Conservation (phyloP, 1,140 invertebrate species). For the Drosophila kepulauana region DNA sequence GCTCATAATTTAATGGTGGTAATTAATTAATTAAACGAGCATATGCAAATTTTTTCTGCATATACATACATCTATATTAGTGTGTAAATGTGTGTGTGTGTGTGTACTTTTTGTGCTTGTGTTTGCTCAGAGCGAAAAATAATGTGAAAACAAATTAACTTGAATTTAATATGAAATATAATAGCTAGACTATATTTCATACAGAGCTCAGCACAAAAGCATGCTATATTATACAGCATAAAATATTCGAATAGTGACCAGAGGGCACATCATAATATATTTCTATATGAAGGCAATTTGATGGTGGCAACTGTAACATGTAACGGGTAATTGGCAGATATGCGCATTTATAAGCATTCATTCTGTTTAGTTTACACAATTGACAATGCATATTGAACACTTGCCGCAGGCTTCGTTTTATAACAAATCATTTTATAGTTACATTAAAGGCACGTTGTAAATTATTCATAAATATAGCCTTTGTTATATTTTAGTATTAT, state of each 20-base stretch:
- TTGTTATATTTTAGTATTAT: too few species aligned
- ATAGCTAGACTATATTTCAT: constrained; percentile 34
- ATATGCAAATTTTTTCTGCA: constrained; percentile 49
- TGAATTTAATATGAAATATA: constrained; percentile 56
- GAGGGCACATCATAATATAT: background rate
- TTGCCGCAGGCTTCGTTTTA: background rate
- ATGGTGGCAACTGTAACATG: background rate
- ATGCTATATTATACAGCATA: constrained; percentile 6
- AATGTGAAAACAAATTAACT: constrained; percentile 69
- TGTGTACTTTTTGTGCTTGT: constrained; percentile 16
- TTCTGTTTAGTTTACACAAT: background rate
- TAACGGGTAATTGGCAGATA: too few species aligned
- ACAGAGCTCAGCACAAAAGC: constrained; percentile 16
- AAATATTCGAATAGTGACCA: constrained; percentile 8
- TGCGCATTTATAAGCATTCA: background rate
- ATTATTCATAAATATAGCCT: too few species aligned
- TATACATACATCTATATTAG: background rate
- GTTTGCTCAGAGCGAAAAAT: constrained; percentile 18
- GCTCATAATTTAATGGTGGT: constrained; percentile 62
- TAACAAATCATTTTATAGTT: background rate
- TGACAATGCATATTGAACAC: background rate
- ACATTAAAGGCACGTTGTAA: background rate
- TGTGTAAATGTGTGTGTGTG: background rate
- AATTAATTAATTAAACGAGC: constrained; percentile 72
- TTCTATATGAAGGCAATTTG: background rate